These are phyloP conservation scores for Eupeodes luniger DNA, from an alignment of 2,888 invertebrate species.

Conservation along the genomic window DNA sequence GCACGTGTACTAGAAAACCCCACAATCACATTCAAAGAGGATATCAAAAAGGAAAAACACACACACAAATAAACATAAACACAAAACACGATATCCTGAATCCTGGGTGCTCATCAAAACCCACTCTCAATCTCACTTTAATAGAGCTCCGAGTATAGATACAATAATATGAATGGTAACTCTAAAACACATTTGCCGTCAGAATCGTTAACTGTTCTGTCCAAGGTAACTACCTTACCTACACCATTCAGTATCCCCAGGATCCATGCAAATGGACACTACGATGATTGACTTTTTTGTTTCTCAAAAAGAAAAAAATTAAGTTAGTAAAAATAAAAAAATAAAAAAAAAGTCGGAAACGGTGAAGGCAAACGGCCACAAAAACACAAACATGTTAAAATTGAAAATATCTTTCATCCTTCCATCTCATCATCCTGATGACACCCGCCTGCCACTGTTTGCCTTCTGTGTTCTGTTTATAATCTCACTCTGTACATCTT, in stretches of 20 bases:
- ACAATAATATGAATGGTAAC: constrained; percentile 50
- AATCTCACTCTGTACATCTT: constrained; percentile 41
- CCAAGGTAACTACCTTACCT: neutral
- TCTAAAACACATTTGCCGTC: constrained; percentile 23
- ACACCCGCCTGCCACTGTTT: constrained; percentile 34
- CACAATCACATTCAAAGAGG: constrained; percentile 5
- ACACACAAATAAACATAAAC: constrained; percentile 3
- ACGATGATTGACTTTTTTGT: constrained; percentile 47
- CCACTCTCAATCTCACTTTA: neutral
- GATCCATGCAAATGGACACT: constrained; percentile 25
- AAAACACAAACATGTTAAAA: constrained; percentile 61
- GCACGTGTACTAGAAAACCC: neutral
- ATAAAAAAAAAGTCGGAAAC: constrained; percentile 17
- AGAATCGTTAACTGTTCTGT: constrained; percentile 52
- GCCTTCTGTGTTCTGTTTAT: constrained; percentile 30
- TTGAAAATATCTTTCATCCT: constrained; percentile 69
- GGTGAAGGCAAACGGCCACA: constrained; percentile 42
- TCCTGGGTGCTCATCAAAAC: constrained; percentile 1
- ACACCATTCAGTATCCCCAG: too few relatives aligned
- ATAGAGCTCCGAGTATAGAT: neutral
- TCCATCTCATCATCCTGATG: constrained; percentile 56
- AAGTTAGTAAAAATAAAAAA: neutral
- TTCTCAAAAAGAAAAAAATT: neutral
- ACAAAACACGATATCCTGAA: neutral
- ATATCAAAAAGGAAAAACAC: neutral